Evolutionary conservation across 2,888 invertebrate species (phyloP).

Genomic region (Terebella lapidaria): DNA sequence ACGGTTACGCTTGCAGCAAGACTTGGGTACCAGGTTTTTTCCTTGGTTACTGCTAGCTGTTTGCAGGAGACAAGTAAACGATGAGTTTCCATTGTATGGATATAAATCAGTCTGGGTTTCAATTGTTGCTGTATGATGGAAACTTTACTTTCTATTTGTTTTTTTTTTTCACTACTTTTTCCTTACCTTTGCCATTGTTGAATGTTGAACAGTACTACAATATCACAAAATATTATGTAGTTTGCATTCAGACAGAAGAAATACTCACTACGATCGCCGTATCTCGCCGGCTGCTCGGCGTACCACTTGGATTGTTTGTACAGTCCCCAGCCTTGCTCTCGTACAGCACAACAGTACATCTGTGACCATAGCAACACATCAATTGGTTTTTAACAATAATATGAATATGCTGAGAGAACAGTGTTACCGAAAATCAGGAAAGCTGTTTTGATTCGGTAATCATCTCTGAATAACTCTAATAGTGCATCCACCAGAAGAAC

Average conservation of each 20-base stretch:
- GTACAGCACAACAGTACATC: constrained; percentile 26
- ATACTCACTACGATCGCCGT: background rate
- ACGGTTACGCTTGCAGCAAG: background rate
- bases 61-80: background rate
- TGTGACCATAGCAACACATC: constrained; percentile 12
- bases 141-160: too few relatives aligned
- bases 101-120: background rate
- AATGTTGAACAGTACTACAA: too few relatives aligned
- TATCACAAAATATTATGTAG: too few relatives aligned
- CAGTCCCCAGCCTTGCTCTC: constrained; percentile 19
- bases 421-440: too few relatives aligned
- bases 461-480: too few relatives aligned
- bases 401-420: too few relatives aligned
- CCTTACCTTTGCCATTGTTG: too few relatives aligned
- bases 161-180: too few relatives aligned
- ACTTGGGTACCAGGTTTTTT: background rate
- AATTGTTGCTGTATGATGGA: background rate
- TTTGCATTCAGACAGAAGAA: too few relatives aligned
- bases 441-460: too few relatives aligned
- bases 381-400: too few relatives aligned
- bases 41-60: background rate
- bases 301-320: constrained; percentile 26
- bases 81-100: background rate
- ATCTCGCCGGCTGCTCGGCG: background rate
- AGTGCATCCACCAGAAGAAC: too few relatives aligned